Percentiles rank a stretch among this genome's conserved stretches.
Evolutionary conservation across 2,113 vertebrate species (phyloP).

Genomic region (Rhegmatorhina hoffmannsi): DNA sequence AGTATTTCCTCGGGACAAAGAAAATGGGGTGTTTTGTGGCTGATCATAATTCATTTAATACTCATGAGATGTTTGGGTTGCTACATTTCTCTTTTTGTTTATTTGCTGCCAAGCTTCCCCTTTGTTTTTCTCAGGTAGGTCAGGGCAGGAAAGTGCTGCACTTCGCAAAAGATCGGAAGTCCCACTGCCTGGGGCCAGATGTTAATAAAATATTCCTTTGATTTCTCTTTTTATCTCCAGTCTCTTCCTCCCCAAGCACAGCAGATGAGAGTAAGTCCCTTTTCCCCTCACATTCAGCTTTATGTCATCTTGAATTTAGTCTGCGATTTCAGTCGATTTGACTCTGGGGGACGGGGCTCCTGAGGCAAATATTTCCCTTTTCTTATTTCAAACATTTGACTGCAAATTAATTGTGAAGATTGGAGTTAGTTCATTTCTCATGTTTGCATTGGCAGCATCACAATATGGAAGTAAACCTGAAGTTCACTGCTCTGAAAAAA

Average conservation of each 20-base stretch:
- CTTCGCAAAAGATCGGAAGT: conserved; percentile 32
- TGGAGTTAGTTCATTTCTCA: not conserved
- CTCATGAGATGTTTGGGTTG: not conserved
- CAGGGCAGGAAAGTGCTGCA: not conserved
- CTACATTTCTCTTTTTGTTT: not conserved
- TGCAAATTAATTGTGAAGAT: not conserved
- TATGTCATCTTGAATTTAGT: conserved; percentile 13
- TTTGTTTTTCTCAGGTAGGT: conserved; percentile 9
- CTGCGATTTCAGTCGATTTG: not conserved
- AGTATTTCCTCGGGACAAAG: not conserved
- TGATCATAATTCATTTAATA: not conserved
- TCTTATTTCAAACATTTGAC: not conserved
- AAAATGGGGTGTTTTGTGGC: not conserved
- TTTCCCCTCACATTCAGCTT: not conserved
- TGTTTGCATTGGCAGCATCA: not conserved
- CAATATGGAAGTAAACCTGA: not conserved
- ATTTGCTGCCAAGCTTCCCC: not conserved
- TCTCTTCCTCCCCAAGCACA: not conserved
- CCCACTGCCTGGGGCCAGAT: conserved; percentile 41
- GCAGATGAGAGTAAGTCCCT: conserved; percentile 33
- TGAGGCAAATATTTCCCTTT: not conserved
- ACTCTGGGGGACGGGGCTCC: not conserved
- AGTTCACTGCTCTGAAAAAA: not conserved
- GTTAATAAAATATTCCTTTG: conserved; percentile 67
- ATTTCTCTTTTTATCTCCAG: conserved; percentile 20